Evolutionary conservation across 1,140 invertebrate genomes (phyloP).

Genomic region (Drosophila novamexicana): DNA sequence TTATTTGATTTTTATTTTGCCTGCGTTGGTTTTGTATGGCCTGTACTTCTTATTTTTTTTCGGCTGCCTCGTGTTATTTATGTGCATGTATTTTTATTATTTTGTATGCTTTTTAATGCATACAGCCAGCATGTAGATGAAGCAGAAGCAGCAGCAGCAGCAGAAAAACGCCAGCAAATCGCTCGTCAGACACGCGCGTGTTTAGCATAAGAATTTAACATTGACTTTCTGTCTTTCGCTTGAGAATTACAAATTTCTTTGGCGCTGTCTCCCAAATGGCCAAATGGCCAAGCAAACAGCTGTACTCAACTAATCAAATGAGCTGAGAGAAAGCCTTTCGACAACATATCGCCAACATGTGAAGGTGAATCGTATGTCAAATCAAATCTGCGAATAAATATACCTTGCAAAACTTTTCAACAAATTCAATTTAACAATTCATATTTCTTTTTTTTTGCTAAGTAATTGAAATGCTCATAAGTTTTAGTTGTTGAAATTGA

Average conservation of each 20-base stretch:
- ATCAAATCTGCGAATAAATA: background rate
- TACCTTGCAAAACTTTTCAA: background rate
- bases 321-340: constrained; percentile 20
- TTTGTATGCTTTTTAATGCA: constrained; percentile 61
- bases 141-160: constrained; percentile 22
- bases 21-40: constrained; percentile 49
- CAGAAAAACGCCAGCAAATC: constrained; percentile 69
- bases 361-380: background rate
- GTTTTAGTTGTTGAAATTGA: background rate
- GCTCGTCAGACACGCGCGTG: constrained; percentile 65
- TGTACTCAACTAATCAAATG: constrained; percentile 36
- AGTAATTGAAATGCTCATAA: background rate
- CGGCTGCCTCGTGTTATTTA: constrained; percentile 64
- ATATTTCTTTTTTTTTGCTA: background rate
- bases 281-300: constrained; percentile 1
- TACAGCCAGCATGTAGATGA: constrained; percentile 6
- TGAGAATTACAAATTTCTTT: constrained; percentile 65
- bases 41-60: constrained; percentile 28
- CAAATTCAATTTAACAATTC: background rate
- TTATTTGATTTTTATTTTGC: constrained; percentile 77
- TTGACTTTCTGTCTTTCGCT: constrained; percentile 32
- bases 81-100: constrained; percentile 62
- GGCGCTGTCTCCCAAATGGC: constrained; percentile 28
- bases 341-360: background rate
- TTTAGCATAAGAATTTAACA: constrained; percentile 73